A percentile compares a stretch with the other conserved stretches of the same genome.
Evolutionary conservation across 2,797 vertebrate species (phyloP).

Genomic region (Austrolebias charrua): DNA sequence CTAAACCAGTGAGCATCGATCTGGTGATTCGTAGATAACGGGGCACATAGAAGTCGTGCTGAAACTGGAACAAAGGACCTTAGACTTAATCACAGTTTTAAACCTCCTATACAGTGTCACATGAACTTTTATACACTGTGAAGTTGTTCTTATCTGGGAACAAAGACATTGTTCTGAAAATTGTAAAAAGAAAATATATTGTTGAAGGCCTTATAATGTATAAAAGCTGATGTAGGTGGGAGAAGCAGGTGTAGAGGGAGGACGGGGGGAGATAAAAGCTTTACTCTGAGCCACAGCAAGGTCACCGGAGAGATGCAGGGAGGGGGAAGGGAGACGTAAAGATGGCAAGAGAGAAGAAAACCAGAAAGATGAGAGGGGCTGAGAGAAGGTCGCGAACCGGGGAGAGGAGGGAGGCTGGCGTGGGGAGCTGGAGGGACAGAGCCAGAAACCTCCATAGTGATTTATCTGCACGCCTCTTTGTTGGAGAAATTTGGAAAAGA

Average conservation of each 20-base stretch:
- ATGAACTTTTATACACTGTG: no score
- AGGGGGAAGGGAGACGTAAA: slow-evolving; percentile 9
- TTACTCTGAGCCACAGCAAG: slow-evolving; percentile 13
- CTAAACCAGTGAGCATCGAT: slow-evolving; percentile 2
- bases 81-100: no score
- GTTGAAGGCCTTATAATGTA: background rate
- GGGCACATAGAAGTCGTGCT: background rate
- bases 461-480: slow-evolving; percentile 30
- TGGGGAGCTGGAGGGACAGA: slow-evolving; percentile 23
- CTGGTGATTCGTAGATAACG: background rate
- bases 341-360: slow-evolving; percentile 16
- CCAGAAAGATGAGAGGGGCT: slow-evolving; percentile 7
- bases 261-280: slow-evolving; percentile 9
- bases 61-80: background rate
- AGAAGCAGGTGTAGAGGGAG: background rate
- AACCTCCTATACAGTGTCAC: no score
- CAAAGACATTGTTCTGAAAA: no score
- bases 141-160: no score
- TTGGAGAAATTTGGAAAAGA: background rate
- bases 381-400: slow-evolving; percentile 27
- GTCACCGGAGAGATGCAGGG: slow-evolving; percentile 6
- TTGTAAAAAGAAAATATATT: background rate
- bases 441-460: slow-evolving; percentile 34
- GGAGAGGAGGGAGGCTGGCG: background rate
- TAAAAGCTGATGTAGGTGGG: background rate